Base-by-base conservation (phyloP, 1,140 invertebrate species). In the Bombus sylvicola region DNA sequence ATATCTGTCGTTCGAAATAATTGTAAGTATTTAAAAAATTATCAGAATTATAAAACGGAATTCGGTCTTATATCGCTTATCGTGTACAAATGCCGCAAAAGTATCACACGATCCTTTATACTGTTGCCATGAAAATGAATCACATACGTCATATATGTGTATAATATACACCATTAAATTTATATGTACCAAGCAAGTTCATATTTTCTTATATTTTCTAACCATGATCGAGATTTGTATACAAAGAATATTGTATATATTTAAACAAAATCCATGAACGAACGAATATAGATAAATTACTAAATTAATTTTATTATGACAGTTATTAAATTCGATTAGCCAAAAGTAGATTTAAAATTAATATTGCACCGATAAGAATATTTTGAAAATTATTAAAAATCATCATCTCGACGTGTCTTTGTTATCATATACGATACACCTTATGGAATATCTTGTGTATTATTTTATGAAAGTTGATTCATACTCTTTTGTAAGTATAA, bases 391-490 rank as follows among this genome's bases (percentile, higher is more conserved):
- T 39, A 64, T 62, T 15, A 31, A 57, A 81, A 59, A 64, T 39
- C 47, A 41, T 77, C 12, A 25, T 8, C 15, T 78, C 31, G 47
- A 28, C 13, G n/a, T 28, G 57, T 83, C 37, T n/a, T 41, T 39
- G 25, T 47, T 53, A 71, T 53, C 10, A 18, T 43, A 28, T 74
- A 81, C 71, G 62, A 74, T 81, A 74, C 62, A 81, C 79, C 43
- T 81, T 85, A 85, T 43, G 79, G 62, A 85, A 81, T 66, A 66
- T 68, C 47, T 85, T 74, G 13, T n/a, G n/a, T 81, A 81, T 80
- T 77, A 78, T 73, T 39, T 47, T 73, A 87, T 47, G 80, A 83
- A 86, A 89, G 34, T 89, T 86, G 73, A 71, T 89, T 72, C 69
- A 62, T 79, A 82, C 43, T 76, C 59, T 31, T 53, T 6, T 76